Base-by-base conservation (phyloP, 2,888 invertebrate species). In the Dugesia japonica region DNA sequence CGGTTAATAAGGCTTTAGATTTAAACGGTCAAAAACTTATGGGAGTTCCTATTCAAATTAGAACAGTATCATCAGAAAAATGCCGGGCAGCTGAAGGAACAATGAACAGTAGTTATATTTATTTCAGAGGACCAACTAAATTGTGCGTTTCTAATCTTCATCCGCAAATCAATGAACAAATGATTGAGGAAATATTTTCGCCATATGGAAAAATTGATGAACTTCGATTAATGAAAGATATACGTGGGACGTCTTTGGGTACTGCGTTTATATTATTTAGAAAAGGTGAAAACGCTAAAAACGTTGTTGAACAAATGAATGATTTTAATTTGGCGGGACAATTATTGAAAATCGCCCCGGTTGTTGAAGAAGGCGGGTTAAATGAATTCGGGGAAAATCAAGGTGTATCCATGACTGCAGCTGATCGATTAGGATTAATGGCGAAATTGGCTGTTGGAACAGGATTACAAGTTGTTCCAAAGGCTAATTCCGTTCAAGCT, bases 161-260 rank as follows among this genome's bases (percentile, higher is more conserved):
- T 86, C 95, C 94, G 83, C 95, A 97, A 85, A 97, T 98, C 80
- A 94, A 93, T 7, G 97, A 98, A 86, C 95, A 95, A 79, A 98
- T 99, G 98, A 86, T 99, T 77, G 87, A 91, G 77, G 94, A 94
- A 28, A 97, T 98, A 80, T 98, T 98, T 86, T 97, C 97, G 85
- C 95, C 95, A 0, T 97, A 97, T 86, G 97, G 97, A 71, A 93
- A 84, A 83, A 82, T 85, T 79, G 82, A 83, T 78, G 83, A 84
- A 76, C 81, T 85, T 71, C 93, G 95, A 84, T 87, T 98, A 33
- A 92, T 95, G 84, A 92, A 91, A 87, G 95, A 97, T 85, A 91
- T 91, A 76, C 94, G 94, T 85, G 92, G 92, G 1, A 91, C 91
- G 23, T 94, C 95, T 72, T 93, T 94, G 87, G 97, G 97, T 80